A percentile compares a stretch with the other conserved stretches of the same genome.
Evolutionary conservation across 2,113 vertebrate species (phyloP).

Genomic region (Lonchura striata): DNA sequence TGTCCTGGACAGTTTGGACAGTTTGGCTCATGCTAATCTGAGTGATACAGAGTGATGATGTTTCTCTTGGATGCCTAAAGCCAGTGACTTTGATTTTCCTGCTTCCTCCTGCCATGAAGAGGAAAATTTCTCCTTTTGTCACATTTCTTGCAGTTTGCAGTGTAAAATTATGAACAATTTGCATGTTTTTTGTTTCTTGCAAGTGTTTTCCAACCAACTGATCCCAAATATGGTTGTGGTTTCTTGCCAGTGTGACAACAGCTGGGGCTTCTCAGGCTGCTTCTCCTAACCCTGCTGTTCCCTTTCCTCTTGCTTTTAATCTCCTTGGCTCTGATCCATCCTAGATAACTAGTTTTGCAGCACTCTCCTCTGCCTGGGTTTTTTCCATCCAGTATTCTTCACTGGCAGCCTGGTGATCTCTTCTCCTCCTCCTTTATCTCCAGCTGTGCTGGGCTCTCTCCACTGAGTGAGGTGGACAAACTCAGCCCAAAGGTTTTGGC

Average conservation of each 20-base stretch:
- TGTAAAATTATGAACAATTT: accelerated
- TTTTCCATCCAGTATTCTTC: not conserved
- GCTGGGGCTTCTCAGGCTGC: not conserved
- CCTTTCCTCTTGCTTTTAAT: not conserved
- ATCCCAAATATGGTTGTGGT: not conserved
- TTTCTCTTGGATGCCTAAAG: not conserved
- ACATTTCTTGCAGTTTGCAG: not conserved
- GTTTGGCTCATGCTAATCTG: not conserved
- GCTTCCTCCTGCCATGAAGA: not conserved
- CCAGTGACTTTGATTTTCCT: not conserved
- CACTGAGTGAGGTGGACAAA: not conserved
- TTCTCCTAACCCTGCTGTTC: not conserved
- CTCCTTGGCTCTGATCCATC: constrained; percentile 12
- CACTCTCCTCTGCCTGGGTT: not conserved
- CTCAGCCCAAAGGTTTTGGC: not conserved
- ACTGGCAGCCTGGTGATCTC: not conserved
- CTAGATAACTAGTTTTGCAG: constrained; percentile 26
- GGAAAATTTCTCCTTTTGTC: not conserved
- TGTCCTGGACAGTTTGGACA: not conserved
- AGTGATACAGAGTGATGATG: not conserved
- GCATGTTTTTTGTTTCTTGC: not conserved
- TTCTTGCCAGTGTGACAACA: not conserved
- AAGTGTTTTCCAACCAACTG: not conserved
- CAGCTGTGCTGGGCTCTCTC: not conserved
- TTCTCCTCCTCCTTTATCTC: not conserved